These are phyloP conservation scores for Drosophila leonis DNA, from an alignment of 2,888 invertebrate species.

Conservation along the genomic window DNA sequence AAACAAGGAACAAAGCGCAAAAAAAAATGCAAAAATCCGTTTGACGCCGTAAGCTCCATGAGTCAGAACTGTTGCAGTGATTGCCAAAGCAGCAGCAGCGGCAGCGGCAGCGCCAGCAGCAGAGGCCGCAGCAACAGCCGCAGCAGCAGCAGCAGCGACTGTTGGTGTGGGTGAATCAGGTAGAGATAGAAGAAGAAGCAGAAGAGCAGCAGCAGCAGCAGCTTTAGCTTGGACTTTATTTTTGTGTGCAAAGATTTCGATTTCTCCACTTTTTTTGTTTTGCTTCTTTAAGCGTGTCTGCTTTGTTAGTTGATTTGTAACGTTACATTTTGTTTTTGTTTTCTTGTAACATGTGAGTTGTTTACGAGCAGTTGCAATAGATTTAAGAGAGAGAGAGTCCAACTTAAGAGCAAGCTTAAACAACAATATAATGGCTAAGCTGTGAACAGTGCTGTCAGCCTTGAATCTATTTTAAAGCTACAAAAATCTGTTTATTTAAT, in stretches of 20 bases:
- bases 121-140: conserved; percentile 4
- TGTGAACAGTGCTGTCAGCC: conserved; percentile 7
- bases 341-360: conserved; percentile 34
- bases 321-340: conserved; percentile 36
- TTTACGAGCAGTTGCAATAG: conserved; percentile 33
- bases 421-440: conserved; percentile 8
- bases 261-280: conserved; percentile 62
- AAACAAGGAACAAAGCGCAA: conserved; percentile 32
- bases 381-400: conserved; percentile 55
- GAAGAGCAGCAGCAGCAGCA: conserved; percentile 1
- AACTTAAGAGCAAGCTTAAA: conserved; percentile 42
- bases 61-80: conserved; percentile 75
- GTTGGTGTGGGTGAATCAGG: conserved; percentile 14
- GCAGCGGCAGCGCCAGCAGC: conserved; percentile 1
- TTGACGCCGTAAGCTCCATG: conserved; percentile 75
- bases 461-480: conserved; percentile 5
- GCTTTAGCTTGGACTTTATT: conserved; percentile 48
- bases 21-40: conserved; percentile 77
- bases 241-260: conserved; percentile 61
- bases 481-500: not conserved
- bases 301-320: conserved; percentile 63
- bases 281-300: conserved; percentile 61
- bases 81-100: conserved; percentile 49
- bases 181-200: conserved; percentile 9
- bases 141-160: not conserved